phyloP scores from a whole-genome alignment of 2,113 vertebrate species.

The Epinephelus moara region DNA sequence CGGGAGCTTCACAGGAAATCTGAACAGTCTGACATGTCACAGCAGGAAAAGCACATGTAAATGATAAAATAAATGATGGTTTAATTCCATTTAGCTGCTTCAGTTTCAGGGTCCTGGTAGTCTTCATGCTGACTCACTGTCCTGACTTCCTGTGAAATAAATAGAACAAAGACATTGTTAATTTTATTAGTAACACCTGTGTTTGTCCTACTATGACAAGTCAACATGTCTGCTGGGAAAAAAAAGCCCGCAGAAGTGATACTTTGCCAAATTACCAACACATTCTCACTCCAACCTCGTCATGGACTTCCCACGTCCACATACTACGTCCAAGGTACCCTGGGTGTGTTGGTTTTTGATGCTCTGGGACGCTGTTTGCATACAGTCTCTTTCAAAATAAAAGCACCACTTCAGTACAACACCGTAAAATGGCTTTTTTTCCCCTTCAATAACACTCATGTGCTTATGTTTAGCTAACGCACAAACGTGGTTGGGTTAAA shows the following conservation, averaged over 20 bases:
- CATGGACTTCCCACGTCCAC: no score
- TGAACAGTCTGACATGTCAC: background rate
- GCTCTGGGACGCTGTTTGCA: no score
- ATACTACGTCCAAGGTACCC: no score
- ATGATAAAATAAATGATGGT: background rate
- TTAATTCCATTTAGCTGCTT: background rate
- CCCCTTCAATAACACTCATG: no score
- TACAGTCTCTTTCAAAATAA: no score
- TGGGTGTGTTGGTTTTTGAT: no score
- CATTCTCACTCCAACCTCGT: no score
- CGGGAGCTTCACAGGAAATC: no score
- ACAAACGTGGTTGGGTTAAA: no score
- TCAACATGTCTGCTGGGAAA: background rate
- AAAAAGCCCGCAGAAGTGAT: background rate
- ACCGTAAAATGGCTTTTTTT: no score
- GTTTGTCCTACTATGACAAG: background rate
- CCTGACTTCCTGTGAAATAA: background rate
- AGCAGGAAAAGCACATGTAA: background rate
- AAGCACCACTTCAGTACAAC: no score
- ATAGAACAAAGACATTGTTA: background rate
- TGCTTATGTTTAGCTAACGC: no score
- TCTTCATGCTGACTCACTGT: background rate
- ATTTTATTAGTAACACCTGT: background rate
- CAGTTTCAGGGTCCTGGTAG: background rate
- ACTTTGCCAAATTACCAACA: background rate